phyloP scores from a whole-genome alignment of 35 echinoderm and acorn worm species.

The Ptychodera flava region DNA sequence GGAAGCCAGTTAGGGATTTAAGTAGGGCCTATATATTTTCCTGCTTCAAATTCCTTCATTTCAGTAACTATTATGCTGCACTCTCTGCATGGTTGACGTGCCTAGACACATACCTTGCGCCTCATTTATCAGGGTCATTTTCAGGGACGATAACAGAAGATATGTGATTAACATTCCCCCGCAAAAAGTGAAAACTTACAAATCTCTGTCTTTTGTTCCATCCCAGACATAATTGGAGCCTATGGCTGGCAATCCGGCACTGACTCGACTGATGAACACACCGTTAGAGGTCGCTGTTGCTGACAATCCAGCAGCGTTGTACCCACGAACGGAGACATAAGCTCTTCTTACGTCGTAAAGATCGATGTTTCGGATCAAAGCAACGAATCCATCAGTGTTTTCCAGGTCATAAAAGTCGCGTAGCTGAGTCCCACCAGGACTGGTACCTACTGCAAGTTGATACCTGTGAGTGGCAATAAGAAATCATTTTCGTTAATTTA shows the following conservation, averaged over 20 bases:
- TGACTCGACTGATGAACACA: slow-evolving; percentile 24
- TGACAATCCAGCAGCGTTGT: slow-evolving; percentile 30
- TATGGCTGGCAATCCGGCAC: slow-evolving; percentile 16
- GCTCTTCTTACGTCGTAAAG: background rate
- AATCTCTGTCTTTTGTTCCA: background rate
- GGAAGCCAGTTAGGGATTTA: too few species aligned
- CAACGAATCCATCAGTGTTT: background rate
- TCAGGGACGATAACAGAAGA: too few species aligned
- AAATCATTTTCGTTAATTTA: too few species aligned
- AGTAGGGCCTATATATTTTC: too few species aligned
- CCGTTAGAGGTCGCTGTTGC: slow-evolving; percentile 26
- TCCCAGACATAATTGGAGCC: slow-evolving; percentile 10
- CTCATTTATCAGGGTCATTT: too few species aligned
- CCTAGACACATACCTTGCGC: too few species aligned
- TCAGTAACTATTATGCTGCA: too few species aligned
- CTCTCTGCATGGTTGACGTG: too few species aligned
- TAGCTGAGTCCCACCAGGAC: slow-evolving; percentile 15
- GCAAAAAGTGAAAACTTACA: background rate
- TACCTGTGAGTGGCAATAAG: slow-evolving; percentile 12
- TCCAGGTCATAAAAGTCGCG: slow-evolving; percentile 6
- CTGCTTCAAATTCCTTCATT: too few species aligned
- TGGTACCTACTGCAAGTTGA: slow-evolving; percentile 24
- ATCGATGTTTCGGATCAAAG: background rate
- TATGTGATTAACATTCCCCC: too few species aligned
- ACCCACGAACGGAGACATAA: slow-evolving; percentile 22